Evolutionary conservation across 2,113 vertebrate species (phyloP).

Genomic region (Cryptomyrus ogoouensis): DNA sequence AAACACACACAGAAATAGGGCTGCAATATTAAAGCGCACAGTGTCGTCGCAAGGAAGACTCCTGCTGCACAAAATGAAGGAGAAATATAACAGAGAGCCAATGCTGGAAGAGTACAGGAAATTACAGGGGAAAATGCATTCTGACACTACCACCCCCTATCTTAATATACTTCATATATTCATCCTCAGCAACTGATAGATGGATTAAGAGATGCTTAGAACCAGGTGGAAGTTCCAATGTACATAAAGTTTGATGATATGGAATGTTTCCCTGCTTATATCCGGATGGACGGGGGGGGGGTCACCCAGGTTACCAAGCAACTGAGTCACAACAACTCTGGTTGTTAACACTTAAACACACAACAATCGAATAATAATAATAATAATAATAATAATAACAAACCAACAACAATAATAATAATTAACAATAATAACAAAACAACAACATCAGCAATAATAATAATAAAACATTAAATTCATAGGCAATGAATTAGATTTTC

Average conservation of each 20-base stretch:
- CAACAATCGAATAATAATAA: background rate
- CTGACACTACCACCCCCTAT: background rate
- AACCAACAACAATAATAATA: background rate
- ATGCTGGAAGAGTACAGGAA: background rate
- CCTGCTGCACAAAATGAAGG: background rate
- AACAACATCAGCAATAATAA: no score
- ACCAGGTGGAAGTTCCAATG: background rate
- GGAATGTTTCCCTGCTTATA: background rate
- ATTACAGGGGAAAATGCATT: background rate
- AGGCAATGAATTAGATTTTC: background rate
- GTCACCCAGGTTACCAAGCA: background rate
- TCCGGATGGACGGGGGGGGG: background rate
- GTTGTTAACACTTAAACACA: background rate
- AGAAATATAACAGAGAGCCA: background rate
- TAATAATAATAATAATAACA: background rate
- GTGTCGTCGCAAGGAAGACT: background rate
- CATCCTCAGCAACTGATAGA: background rate
- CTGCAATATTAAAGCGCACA: background rate
- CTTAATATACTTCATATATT: background rate
- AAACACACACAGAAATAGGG: background rate
- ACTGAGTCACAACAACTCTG: background rate
- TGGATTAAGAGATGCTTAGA: background rate
- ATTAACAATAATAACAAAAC: no score
- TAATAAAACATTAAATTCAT: background rate
- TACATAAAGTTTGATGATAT: background rate